Evolutionary conservation across 2,113 vertebrate species (phyloP).

Genomic region (Pelobates fuscus): DNA sequence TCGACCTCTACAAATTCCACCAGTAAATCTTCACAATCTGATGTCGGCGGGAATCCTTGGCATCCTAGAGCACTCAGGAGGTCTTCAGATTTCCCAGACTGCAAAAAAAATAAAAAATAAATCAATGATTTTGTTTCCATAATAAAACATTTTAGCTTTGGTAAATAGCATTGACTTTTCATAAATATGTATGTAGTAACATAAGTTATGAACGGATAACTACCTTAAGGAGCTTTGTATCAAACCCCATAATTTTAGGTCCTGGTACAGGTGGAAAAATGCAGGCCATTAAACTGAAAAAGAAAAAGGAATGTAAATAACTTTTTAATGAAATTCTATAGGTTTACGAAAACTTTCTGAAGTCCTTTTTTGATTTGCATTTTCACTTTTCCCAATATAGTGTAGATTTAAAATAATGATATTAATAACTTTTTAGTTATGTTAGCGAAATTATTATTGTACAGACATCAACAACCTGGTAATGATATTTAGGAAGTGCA

Average conservation of each 20-base stretch:
- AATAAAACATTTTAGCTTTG: background rate
- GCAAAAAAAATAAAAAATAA: conserved; percentile 50
- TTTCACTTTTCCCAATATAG: too few relatives aligned
- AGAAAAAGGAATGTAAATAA: too few relatives aligned
- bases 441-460: too few relatives aligned
- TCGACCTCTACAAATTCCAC: conserved; percentile 89
- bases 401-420: too few relatives aligned
- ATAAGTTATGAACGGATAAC: too few relatives aligned
- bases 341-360: too few relatives aligned
- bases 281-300: conserved; percentile 79
- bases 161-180: background rate
- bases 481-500: too few relatives aligned
- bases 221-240: conserved; percentile 87
- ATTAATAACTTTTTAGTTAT: too few relatives aligned
- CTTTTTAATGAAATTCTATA: too few relatives aligned
- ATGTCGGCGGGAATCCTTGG: conserved; percentile 80
- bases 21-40: conserved; percentile 82
- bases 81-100: conserved; percentile 85
- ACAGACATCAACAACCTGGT: too few relatives aligned
- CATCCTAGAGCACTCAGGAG: conserved; percentile 79
- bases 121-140: too few relatives aligned
- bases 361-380: too few relatives aligned
- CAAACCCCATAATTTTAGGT: conserved; percentile 95
- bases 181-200: background rate
- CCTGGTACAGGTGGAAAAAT: conserved; percentile 90